Conservation (phyloP, 2,113 vertebrate genomes). For the Shinisaurus crocodilurus region DNA sequence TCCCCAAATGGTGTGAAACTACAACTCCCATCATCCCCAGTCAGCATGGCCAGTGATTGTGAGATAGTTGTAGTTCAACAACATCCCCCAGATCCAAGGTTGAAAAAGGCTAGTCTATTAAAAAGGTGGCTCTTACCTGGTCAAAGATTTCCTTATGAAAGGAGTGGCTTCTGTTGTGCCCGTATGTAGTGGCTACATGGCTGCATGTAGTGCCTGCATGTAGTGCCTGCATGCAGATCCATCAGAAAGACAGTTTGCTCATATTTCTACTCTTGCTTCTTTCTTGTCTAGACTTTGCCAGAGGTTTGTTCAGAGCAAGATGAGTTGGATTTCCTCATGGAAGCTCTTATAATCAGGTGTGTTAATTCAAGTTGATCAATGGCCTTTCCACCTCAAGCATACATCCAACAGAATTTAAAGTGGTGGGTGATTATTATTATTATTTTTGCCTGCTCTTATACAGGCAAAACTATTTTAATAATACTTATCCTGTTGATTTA, state of each 20-base stretch:
- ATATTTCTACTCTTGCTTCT: constrained; percentile 16
- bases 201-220: no score
- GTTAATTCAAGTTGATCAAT: constrained; percentile 19
- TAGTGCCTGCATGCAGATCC: neutral
- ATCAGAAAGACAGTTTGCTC: constrained; percentile 9
- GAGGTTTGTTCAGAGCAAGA: constrained; percentile 99
- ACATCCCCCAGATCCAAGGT: neutral
- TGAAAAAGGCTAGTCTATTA: neutral
- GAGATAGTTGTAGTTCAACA: neutral
- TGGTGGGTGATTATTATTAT: no score
- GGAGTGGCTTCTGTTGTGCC: neutral
- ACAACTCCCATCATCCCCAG: neutral
- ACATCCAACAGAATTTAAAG: neutral
- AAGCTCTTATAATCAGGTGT: constrained; percentile 98
- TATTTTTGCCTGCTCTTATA: neutral
- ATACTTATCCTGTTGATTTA: no score
- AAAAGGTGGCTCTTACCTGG: neutral
- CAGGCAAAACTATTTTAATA: neutral
- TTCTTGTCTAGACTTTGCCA: constrained; percentile 88
- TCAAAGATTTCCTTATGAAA: constrained; percentile 17
- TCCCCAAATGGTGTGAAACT: neutral
- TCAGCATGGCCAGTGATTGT: neutral
- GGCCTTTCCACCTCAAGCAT: constrained; percentile 20
- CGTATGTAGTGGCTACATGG: no score
- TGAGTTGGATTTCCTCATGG: constrained; percentile 98